Conservation (phyloP, 1,140 invertebrate genomes). For the Platyura marginata region DNA sequence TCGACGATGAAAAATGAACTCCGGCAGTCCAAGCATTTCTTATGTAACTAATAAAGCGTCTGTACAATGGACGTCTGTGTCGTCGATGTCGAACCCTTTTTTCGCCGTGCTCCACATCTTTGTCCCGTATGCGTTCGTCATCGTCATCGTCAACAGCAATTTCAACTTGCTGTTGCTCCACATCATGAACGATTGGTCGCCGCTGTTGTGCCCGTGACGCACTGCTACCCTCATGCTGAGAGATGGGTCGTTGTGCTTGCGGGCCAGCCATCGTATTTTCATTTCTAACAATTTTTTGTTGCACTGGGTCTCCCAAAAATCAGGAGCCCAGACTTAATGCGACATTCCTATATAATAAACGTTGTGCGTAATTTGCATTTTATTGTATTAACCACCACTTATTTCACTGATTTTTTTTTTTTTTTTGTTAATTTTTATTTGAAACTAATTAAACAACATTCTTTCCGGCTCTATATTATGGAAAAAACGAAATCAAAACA, state of each 20-base stretch:
- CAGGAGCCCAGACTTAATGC: neutral
- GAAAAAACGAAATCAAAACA: neutral
- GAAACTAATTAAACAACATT: neutral
- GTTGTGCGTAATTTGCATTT: neutral
- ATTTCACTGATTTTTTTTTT: neutral
- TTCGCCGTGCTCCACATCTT: neutral
- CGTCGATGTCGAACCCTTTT: neutral
- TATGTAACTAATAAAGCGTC: constrained; percentile 1
- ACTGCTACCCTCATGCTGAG: neutral
- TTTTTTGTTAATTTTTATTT: neutral
- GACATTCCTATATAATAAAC: neutral
- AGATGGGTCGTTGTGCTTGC: neutral
- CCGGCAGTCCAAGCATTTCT: neutral
- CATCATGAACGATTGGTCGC: neutral
- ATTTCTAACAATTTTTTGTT: neutral
- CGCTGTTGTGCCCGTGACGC: neutral
- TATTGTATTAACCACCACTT: neutral
- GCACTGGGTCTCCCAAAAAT: neutral
- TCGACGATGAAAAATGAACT: neutral
- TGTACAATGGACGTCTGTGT: neutral
- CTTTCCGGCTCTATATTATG: neutral
- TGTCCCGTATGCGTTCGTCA: neutral
- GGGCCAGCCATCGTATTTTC: neutral
- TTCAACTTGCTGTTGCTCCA: neutral
- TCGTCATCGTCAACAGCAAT: neutral